Evolutionary conservation across 2,888 invertebrate species (phyloP), one percentile per base, ranked within the genome.

Genomic region (Drosophila infuscata): DNA sequence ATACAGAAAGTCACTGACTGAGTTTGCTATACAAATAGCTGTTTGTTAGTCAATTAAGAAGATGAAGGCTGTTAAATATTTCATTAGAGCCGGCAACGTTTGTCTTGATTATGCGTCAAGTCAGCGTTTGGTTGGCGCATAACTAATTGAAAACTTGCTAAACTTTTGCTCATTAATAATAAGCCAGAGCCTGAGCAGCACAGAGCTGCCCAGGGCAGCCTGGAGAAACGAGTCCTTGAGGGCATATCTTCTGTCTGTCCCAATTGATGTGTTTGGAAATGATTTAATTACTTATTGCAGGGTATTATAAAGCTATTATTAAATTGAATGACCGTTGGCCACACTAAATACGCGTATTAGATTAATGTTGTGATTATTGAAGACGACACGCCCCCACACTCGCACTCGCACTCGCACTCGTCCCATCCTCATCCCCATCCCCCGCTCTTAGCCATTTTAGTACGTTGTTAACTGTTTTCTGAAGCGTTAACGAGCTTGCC

Each of bases 81-180:
- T 85, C 63, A 85, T 80, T 76, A 89, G 64, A 65, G 70, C 66
- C 64, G 30, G 68, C 66, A 49, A 62, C 73, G 89, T 87, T 89
- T 79, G 79, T 70, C 89, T 87, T 76, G 74, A 83, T 83, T 83
- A 84, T 79, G 58, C 86, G 61, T 53, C 54, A 69, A 74, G 82
- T 70, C 60, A 46, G 68, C 58, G 53, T 64, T 54, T 60, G 66
- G 70, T 41, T 36, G 53, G 53, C 59, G 70, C 73, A 71, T 67
- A 87, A 80, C 89, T 90, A 88, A 87, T 88, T 87, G 90, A 87
- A 88, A 87, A 90, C 83, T 79, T 88, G 74, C 83, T 61, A 68
- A 90, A 87, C 83, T 88, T 90, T 74, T 59, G 57, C 75, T 80
- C 87, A 88, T 90, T 89, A 90, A 88, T 86, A 86, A 88, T 81